Evolutionary conservation across 2,888 invertebrate species (phyloP), one percentile per base, ranked within the genome.

Genomic region (Leuctra nigra): DNA sequence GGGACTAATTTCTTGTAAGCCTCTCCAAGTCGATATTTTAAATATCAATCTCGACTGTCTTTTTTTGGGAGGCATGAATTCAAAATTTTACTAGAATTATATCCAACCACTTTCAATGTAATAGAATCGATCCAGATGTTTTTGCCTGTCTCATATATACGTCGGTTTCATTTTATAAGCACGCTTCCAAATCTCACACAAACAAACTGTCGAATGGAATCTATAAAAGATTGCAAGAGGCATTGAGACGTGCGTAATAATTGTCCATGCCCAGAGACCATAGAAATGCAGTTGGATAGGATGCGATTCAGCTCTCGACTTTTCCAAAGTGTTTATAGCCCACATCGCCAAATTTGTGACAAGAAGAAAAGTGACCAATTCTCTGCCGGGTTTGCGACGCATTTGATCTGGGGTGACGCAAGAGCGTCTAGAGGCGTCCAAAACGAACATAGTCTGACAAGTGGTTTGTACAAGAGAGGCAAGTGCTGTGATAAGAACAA

Each of bases 121-220:
- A 20, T 48, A 48, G 33, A 11, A 20, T 14, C 33, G 48, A 16
- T 48, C 48, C 29, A 48, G 48, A 48, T 29, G 48, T 25, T 48
- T 48, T 4, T 7, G 7, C 48, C 25, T 33, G 9, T 48, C 48
- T 50, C 86, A 88, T 87, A 89, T 88, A 68, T 87, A 87, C 68
- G 87, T 83, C 1, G 89, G 88, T 68, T 91, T 91, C 69, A 90
- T 86, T 75, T 95, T 95, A 72, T 95, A 96, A 6, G 94, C 92
- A 64, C 89, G 80, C 73, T 95, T 95, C 96, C 95, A 96, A 66
- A 96, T 92, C 73, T 95, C 95, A 71, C 94, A 94, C 58, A 96
- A 77, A 69, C 95, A 95, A 1, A 96, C 94, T 0, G 95, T 93
- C 41, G 93, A 93, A 70, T 95, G 95, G 73, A 95, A 95, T 59